Conservation (phyloP, 2,113 vertebrate species). For the Sceloporus tristichus region DNA sequence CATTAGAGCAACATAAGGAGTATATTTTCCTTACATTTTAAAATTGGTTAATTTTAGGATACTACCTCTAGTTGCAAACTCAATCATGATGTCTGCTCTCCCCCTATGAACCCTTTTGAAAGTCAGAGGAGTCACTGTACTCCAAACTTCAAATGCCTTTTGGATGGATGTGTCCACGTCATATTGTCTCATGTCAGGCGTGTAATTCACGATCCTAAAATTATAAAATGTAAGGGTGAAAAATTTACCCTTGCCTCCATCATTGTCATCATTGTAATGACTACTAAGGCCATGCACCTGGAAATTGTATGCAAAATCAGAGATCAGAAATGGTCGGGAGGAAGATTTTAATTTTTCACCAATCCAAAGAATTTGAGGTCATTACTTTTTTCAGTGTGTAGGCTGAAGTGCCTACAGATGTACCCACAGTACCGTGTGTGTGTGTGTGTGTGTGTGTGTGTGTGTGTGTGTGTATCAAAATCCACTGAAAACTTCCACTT, state of each 20-base stretch:
- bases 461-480: no score
- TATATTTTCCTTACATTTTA: neutral
- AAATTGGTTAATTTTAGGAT: fast-evolving
- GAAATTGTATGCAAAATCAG: neutral
- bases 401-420: no score
- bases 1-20: neutral
- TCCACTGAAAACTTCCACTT: no score
- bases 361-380: no score
- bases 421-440: no score
- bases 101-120: slow-evolving; percentile 74
- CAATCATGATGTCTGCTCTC: slow-evolving; percentile 80
- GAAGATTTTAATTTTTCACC: no score
- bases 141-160: slow-evolving; percentile 79
- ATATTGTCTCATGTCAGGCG: slow-evolving; percentile 77
- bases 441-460: no score
- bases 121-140: slow-evolving; percentile 73
- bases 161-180: slow-evolving; percentile 77
- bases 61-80: slow-evolving; percentile 80
- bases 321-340: no score
- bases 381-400: no score
- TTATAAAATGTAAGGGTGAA: neutral
- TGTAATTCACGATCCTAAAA: slow-evolving; percentile 79
- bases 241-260: neutral
- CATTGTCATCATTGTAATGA: neutral
- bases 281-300: neutral